These are phyloP conservation scores for Hystrix brachyura DNA, from an alignment of 2,113 vertebrate genomes.

Conservation along the genomic window DNA sequence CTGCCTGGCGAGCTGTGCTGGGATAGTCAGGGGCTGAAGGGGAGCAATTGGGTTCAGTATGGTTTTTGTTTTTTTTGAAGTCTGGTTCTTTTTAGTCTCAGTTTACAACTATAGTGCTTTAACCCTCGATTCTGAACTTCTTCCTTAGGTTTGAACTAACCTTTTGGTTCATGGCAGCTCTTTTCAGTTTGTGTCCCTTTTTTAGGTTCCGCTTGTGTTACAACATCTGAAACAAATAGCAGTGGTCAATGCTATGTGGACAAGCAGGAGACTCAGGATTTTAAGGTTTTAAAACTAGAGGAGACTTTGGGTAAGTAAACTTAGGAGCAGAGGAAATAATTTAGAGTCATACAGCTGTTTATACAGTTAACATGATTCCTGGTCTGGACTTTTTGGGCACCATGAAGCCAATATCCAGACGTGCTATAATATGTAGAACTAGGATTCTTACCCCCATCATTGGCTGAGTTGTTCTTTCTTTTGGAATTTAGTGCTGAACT, in stretches of 20 bases:
- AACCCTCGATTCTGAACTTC: slow-evolving; percentile 12
- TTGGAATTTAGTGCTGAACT: neutral
- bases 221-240: slow-evolving; percentile 57
- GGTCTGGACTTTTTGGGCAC: neutral
- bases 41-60: neutral
- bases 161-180: slow-evolving; percentile 25
- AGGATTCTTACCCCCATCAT: neutral
- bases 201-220: neutral
- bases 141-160: slow-evolving; percentile 74
- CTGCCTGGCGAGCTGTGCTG: neutral
- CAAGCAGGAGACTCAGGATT: neutral
- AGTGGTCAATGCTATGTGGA: neutral
- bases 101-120: neutral
- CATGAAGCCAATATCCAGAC: neutral
- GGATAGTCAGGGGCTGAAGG: neutral
- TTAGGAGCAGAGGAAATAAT: neutral
- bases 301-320: neutral
- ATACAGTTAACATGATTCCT: neutral
- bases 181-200: fast-evolving
- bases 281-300: slow-evolving; percentile 24
- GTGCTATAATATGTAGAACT: neutral
- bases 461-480: neutral
- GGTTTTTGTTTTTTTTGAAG: slow-evolving; percentile 20
- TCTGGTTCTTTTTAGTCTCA: neutral
- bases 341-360: neutral